Evolutionary conservation across 1,140 invertebrate genomes (phyloP).

Genomic region (Lordiphosa clarofinis): DNA sequence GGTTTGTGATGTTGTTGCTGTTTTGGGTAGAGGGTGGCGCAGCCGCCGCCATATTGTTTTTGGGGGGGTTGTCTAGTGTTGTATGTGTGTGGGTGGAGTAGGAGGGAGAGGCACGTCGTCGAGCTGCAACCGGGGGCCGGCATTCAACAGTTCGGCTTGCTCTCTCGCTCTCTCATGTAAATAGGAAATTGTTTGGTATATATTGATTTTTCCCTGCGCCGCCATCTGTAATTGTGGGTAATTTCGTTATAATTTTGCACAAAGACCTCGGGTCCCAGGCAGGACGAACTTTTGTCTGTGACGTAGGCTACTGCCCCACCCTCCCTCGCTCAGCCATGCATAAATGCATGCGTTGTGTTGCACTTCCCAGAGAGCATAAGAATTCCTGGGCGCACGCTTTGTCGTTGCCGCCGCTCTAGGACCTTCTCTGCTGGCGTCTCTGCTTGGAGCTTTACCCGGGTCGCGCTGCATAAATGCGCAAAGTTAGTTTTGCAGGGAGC

Average conservation of each 20-base stretch:
- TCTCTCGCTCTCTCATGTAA: slow-evolving; percentile 39
- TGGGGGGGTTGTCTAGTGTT: slow-evolving; percentile 43
- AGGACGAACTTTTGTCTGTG: background rate
- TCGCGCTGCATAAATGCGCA: slow-evolving; percentile 74
- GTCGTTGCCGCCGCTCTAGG: background rate
- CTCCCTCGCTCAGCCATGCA: slow-evolving; percentile 13
- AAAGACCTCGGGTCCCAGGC: slow-evolving; percentile 11
- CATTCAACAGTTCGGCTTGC: slow-evolving; percentile 72
- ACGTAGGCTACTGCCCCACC: slow-evolving; percentile 5
- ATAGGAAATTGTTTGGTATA: slow-evolving; percentile 35
- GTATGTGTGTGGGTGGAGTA: slow-evolving; percentile 17
- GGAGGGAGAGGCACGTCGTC: slow-evolving; percentile 13
- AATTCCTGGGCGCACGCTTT: slow-evolving; percentile 4
- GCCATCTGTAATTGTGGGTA: slow-evolving; percentile 24
- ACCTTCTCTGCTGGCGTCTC: slow-evolving; percentile 16
- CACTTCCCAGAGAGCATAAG: slow-evolving; percentile 2
- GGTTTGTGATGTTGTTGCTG: slow-evolving; percentile 21
- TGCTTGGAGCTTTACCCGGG: slow-evolving; percentile 67
- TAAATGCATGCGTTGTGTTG: slow-evolving; percentile 3
- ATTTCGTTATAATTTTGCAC: slow-evolving; percentile 21
- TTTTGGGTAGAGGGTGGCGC: slow-evolving; percentile 20
- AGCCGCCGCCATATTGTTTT: slow-evolving; percentile 68
- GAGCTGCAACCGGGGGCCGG: slow-evolving; percentile 40
- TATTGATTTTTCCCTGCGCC: slow-evolving; percentile 66
- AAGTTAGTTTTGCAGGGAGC: slow-evolving; percentile 74